phyloP scores from a whole-genome alignment of 2,113 vertebrate species.

The Sprattus sprattus region DNA sequence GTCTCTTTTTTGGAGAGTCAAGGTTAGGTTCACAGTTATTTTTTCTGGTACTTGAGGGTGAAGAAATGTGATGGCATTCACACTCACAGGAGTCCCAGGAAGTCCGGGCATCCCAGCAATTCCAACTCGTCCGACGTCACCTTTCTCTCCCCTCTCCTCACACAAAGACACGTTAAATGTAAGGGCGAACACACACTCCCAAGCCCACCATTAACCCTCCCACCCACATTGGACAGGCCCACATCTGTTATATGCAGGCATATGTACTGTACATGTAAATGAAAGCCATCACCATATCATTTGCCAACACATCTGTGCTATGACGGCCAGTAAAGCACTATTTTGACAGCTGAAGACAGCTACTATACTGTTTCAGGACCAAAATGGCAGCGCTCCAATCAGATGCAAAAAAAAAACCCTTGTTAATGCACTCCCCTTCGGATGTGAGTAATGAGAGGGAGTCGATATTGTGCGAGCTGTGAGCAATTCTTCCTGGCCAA shows the following conservation, averaged over 20 bases:
- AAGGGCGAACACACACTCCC: neutral
- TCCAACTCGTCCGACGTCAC: slow-evolving; percentile 70
- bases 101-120: slow-evolving; percentile 76
- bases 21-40: neutral
- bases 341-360: neutral
- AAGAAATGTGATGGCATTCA: neutral
- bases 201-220: neutral
- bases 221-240: neutral
- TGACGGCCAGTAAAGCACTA: neutral
- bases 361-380: neutral
- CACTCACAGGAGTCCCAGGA: slow-evolving; percentile 76
- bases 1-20: no score
- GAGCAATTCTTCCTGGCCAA: neutral
- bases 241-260: neutral
- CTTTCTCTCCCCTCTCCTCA: slow-evolving; percentile 68
- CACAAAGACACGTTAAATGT: neutral
- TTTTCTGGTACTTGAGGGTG: neutral
- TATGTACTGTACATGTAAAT: neutral
- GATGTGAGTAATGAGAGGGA: slow-evolving; percentile 8
- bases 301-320: neutral
- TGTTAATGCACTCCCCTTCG: neutral
- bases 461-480: slow-evolving; percentile 21
- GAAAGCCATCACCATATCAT: neutral
- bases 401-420: neutral
- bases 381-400: neutral